Conservation (phyloP, 64 coral and sea anemone genomes). For the Montipora foliosa region DNA sequence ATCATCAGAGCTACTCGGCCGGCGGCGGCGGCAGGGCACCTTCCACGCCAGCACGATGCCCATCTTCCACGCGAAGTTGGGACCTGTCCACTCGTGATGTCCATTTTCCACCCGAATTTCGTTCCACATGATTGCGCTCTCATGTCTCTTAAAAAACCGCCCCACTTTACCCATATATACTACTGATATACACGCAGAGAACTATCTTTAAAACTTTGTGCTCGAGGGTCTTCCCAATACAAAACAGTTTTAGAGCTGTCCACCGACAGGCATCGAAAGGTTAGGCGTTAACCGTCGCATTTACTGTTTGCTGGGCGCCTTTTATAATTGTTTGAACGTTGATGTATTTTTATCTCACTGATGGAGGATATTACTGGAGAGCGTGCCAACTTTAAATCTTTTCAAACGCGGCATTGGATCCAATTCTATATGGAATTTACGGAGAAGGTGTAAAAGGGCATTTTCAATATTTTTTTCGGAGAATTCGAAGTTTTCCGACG, state of each 20-base stretch:
- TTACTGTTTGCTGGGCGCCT: background rate
- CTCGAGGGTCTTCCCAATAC: background rate
- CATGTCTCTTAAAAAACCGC: too few species aligned
- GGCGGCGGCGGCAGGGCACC: too few species aligned
- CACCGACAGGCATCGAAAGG: constrained; percentile 9
- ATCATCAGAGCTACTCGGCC: too few species aligned
- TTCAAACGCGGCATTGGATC: constrained; percentile 6
- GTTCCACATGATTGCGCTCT: too few species aligned
- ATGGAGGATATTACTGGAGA: constrained; percentile 29
- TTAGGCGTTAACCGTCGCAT: constrained; percentile 24
- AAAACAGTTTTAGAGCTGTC: background rate
- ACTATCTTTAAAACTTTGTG: constrained; percentile 28
- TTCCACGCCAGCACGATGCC: too few species aligned
- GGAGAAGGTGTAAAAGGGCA: background rate
- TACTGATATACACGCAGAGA: constrained; percentile 21
- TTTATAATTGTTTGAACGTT: constrained; percentile 38
- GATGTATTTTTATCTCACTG: constrained; percentile 41
- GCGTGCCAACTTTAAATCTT: constrained; percentile 34
- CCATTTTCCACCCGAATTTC: too few species aligned
- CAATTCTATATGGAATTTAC: constrained; percentile 51
- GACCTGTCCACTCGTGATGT: too few species aligned
- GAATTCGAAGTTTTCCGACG: too few species aligned
- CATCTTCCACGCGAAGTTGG: too few species aligned
- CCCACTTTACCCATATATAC: too few species aligned
- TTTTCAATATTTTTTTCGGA: too few species aligned